These are phyloP conservation scores for Thecocarcelia acutangulata DNA, from an alignment of 2,888 invertebrate species.

Conservation along the genomic window DNA sequence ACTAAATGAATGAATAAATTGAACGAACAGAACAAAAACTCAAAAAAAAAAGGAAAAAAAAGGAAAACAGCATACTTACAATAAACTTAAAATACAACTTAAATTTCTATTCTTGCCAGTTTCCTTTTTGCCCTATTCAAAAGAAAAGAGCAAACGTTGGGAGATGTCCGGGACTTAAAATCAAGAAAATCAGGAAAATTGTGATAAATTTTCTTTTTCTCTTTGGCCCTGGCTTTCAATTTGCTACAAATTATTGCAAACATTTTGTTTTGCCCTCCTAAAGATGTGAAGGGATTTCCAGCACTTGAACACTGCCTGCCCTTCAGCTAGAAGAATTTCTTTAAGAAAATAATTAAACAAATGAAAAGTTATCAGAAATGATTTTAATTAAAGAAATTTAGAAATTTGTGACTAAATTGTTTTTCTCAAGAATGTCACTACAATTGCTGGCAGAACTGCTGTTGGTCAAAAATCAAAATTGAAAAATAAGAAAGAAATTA, in stretches of 20 bases:
- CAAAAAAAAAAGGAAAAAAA: not conserved
- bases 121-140: not conserved
- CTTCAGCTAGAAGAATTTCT: slow-evolving; percentile 2
- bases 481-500: not conserved
- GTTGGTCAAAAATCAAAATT: slow-evolving; percentile 11
- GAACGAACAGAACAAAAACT: not conserved
- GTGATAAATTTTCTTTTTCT: slow-evolving; percentile 19
- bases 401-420: not conserved
- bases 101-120: slow-evolving; percentile 16
- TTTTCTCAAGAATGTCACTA: slow-evolving; percentile 6
- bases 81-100: slow-evolving; percentile 44
- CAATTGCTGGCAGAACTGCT: not conserved
- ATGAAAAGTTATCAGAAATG: not conserved
- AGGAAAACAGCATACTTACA: slow-evolving; percentile 23
- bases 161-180: not conserved
- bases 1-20: slow-evolving; percentile 37
- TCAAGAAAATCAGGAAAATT: slow-evolving; percentile 21
- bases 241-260: slow-evolving; percentile 21
- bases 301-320: not conserved
- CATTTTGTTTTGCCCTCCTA: not conserved
- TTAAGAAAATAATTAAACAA: slow-evolving; percentile 23
- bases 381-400: slow-evolving; percentile 32
- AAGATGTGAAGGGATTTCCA: slow-evolving; percentile 2
- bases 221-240: slow-evolving; percentile 10
- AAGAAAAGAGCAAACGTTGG: not conserved